These are phyloP conservation scores for Cheilosia vulpina DNA, from an alignment of 2,888 invertebrate genomes.

Conservation along the genomic window DNA sequence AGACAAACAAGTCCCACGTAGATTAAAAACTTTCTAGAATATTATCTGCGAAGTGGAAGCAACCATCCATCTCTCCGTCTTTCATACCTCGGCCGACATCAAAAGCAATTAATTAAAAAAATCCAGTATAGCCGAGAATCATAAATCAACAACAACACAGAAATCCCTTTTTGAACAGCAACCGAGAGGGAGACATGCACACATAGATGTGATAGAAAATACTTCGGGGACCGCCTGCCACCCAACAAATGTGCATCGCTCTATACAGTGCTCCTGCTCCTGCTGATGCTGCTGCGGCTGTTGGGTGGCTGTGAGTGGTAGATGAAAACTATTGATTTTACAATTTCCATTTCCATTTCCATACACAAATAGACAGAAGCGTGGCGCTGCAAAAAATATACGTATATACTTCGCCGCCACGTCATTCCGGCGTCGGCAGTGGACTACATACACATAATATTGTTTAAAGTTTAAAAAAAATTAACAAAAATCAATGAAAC, in stretches of 20 bases:
- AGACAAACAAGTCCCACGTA: conserved; percentile 21
- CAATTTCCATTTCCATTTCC: conserved; percentile 31
- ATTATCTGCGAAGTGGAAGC: neutral
- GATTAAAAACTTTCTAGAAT: conserved; percentile 31
- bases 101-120: conserved; percentile 56
- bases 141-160: conserved; percentile 57
- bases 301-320: conserved; percentile 26
- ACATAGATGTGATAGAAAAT: conserved; percentile 34
- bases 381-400: conserved; percentile 24
- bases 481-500: conserved; percentile 31
- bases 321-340: conserved; percentile 73
- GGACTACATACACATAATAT: neutral
- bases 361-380: conserved; percentile 24
- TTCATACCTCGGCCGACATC: neutral
- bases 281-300: neutral
- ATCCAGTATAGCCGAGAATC: conserved; percentile 46
- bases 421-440: conserved; percentile 39
- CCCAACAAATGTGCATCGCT: conserved; percentile 53
- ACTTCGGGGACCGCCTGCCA: conserved; percentile 31
- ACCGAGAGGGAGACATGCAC: neutral
- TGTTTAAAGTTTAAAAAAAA: conserved; percentile 34
- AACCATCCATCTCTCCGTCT: neutral
- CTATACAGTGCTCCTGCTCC: conserved; percentile 11
- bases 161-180: conserved; percentile 41
- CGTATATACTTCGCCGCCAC: conserved; percentile 32